A percentile compares a stretch with the other conserved stretches of the same genome.
These are phyloP conservation scores for Charina bottae DNA, from an alignment of 2,113 vertebrate genomes.

Conservation along the genomic window DNA sequence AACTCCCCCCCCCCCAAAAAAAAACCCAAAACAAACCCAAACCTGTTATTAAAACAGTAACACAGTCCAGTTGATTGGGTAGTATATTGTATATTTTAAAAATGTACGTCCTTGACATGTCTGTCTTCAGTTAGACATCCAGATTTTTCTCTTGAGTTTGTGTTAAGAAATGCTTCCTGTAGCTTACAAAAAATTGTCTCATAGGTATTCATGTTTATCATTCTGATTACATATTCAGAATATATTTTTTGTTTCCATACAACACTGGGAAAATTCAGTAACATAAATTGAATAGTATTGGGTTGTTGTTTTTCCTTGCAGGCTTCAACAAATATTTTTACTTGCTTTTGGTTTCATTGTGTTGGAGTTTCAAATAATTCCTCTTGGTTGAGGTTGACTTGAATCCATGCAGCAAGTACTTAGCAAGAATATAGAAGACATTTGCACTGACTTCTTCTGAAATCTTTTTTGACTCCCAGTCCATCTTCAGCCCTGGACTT, in stretches of 20 bases:
- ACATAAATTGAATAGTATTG: background rate
- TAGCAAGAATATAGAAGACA: background rate
- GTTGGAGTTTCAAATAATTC: slow-evolving; percentile 25
- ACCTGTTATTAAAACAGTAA: background rate
- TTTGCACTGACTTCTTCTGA: background rate
- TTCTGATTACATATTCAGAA: background rate
- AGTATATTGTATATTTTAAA: background rate
- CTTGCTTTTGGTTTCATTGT: background rate
- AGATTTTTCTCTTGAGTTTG: slow-evolving; percentile 3
- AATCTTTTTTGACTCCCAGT: background rate
- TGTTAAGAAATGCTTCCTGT: slow-evolving; percentile 38
- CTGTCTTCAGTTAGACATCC: background rate
- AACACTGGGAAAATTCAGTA: background rate
- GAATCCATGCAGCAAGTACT: background rate
- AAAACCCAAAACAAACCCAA: background rate
- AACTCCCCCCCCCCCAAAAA: slow-evolving; percentile 31
- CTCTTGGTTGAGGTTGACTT: background rate
- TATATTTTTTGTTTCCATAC: slow-evolving; percentile 13
- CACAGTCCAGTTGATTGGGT: background rate
- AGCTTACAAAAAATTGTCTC: slow-evolving; percentile 2
- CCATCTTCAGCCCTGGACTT: background rate
- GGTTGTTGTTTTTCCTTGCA: background rate
- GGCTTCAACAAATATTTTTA: background rate
- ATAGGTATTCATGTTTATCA: background rate
- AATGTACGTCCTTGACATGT: slow-evolving; percentile 6